A percentile compares a stretch with the other conserved stretches of the same genome.
Evolutionary conservation across 2,113 vertebrate species (phyloP).

Genomic region (Phylloscopus trochiloides): DNA sequence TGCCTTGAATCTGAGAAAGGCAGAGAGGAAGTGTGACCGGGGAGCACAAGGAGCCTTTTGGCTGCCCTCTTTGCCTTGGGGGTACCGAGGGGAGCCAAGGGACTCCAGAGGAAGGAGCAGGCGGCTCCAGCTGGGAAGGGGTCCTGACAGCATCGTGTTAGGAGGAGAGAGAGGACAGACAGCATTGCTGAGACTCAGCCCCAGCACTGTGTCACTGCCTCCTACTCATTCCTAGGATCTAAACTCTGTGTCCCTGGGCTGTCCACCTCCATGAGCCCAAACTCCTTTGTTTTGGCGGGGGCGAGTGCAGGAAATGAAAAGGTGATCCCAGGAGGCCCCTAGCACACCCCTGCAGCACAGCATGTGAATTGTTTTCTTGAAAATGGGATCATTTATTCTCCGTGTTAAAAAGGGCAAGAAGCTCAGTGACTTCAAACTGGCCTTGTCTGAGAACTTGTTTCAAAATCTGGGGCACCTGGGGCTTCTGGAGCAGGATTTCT

Average conservation of each 20-base stretch:
- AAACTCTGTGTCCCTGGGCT: neutral
- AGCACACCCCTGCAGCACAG: neutral
- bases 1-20: neutral
- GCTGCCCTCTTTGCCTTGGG: conserved; percentile 5
- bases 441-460: neutral
- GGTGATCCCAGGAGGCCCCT: neutral
- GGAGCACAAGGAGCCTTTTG: neutral
- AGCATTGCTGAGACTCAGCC: neutral
- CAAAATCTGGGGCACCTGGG: neutral
- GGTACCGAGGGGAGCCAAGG: neutral
- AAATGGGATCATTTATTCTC: neutral
- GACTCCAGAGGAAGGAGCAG: neutral
- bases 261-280: neutral
- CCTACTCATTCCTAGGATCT: neutral
- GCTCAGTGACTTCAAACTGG: neutral
- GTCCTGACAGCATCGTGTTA: neutral
- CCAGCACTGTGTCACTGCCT: neutral
- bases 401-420: neutral
- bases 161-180: neutral
- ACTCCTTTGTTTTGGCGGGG: neutral
- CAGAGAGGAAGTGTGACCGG: neutral
- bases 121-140: neutral
- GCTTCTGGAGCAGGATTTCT: neutral
- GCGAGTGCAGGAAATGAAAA: neutral
- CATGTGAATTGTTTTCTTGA: neutral